A percentile compares a stretch with the other conserved stretches of the same genome.
These are phyloP conservation scores for Phyllostomus discolor DNA, from an alignment of 2,113 vertebrate species.

Conservation along the genomic window DNA sequence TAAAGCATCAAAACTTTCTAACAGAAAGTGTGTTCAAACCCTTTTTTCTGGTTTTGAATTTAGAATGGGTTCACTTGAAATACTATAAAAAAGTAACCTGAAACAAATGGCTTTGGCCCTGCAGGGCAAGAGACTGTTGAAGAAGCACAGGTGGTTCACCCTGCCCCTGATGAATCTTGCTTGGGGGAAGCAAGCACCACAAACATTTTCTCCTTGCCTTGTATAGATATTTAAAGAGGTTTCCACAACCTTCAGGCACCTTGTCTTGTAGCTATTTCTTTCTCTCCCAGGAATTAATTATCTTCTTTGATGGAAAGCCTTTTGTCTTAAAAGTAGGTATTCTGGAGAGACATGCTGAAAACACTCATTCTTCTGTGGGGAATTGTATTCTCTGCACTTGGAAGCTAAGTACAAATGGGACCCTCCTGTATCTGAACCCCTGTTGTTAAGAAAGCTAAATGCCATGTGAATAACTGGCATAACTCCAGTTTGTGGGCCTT, in stretches of 20 bases:
- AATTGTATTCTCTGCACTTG: background rate
- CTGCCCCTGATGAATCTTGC: background rate
- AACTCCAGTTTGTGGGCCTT: background rate
- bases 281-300: constrained; percentile 44
- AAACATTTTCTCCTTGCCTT: background rate
- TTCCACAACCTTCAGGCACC: background rate
- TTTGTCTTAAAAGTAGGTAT: background rate
- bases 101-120: background rate
- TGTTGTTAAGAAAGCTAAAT: background rate
- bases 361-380: background rate
- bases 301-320: background rate
- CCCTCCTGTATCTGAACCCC: background rate
- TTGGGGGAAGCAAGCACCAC: background rate
- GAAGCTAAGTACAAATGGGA: background rate
- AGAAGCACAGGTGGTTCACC: background rate
- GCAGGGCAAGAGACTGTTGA: background rate
- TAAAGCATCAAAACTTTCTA: background rate
- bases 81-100: background rate
- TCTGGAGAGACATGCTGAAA: background rate
- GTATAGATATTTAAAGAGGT: background rate
- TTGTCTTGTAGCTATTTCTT: background rate
- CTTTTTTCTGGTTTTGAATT: background rate
- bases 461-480: too few relatives aligned
- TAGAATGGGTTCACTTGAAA: background rate
- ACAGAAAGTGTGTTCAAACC: background rate